Conservation (phyloP, 2,888 invertebrate species). For the Cantharis nigra region DNA sequence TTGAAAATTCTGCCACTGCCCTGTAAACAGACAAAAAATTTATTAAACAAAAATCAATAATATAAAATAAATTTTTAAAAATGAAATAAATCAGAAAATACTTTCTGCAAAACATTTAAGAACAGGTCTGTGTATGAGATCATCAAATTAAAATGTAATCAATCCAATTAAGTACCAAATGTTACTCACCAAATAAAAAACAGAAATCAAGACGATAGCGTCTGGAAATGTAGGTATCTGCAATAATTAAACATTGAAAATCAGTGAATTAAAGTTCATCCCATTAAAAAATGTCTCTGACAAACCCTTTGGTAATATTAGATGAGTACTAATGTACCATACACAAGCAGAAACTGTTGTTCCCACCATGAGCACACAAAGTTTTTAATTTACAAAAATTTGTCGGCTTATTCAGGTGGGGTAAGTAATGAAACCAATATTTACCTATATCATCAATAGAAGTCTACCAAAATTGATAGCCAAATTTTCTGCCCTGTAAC, state of each 20-base stretch:
- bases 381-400: constrained; percentile 38
- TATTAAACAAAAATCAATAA: neutral
- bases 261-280: too few relatives aligned
- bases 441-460: neutral
- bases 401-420: constrained; percentile 52
- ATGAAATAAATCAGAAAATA: neutral
- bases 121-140: neutral
- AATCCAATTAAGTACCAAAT: too few relatives aligned
- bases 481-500: too few relatives aligned
- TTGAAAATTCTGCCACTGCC: too few relatives aligned
- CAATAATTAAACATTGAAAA: neutral
- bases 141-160: neutral
- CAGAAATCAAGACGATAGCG: too few relatives aligned
- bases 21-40: neutral
- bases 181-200: too few relatives aligned
- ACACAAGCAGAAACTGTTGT: constrained; percentile 47
- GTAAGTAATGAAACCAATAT: constrained; percentile 24
- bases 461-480: too few relatives aligned
- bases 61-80: too few relatives aligned
- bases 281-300: constrained; percentile 39
- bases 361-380: constrained; percentile 50
- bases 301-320: constrained; percentile 45
- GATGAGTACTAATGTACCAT: constrained; percentile 40
- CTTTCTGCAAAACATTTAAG: neutral
- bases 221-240: neutral